A percentile compares a stretch with the other conserved stretches of the same genome.
Evolutionary conservation across 2,113 vertebrate species (phyloP).

Genomic region (Ciconia maguari): DNA sequence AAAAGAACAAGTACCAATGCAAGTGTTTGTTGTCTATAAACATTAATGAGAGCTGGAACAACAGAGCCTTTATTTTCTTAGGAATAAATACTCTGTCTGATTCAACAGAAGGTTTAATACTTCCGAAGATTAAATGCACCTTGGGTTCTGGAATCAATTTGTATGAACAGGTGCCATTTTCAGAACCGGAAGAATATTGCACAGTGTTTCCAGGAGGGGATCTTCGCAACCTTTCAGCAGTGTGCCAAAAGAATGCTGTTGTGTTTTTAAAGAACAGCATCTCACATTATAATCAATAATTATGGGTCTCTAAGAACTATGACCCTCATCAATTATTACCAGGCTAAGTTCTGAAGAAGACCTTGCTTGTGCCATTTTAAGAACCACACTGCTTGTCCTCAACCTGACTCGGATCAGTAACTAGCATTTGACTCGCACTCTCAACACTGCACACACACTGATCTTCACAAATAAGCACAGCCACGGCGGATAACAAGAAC

Average conservation of each 20-base stretch:
- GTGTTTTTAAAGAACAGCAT: background rate
- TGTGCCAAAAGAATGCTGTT: background rate
- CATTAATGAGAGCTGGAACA: background rate
- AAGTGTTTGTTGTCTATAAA: background rate
- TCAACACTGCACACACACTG: background rate
- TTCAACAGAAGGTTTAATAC: background rate
- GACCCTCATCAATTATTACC: background rate
- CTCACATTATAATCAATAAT: background rate
- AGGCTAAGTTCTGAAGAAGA: background rate
- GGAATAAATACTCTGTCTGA: background rate
- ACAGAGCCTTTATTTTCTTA: background rate
- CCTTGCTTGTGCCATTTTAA: background rate
- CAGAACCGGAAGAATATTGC: background rate
- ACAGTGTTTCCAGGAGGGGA: background rate
- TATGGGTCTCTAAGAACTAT: background rate
- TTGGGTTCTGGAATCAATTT: background rate
- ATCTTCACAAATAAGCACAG: background rate
- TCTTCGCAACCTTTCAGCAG: background rate
- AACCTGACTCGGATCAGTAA: accelerated
- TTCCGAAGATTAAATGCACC: background rate
- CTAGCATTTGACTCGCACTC: accelerated
- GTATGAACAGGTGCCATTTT: background rate
- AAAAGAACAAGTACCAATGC: background rate
- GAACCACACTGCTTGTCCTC: background rate
- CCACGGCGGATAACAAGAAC: accelerated